Evolutionary conservation across 2,797 vertebrate genomes (phyloP), one percentile per base, ranked within the genome.

Genomic region (Cheirogaleus major): DNA sequence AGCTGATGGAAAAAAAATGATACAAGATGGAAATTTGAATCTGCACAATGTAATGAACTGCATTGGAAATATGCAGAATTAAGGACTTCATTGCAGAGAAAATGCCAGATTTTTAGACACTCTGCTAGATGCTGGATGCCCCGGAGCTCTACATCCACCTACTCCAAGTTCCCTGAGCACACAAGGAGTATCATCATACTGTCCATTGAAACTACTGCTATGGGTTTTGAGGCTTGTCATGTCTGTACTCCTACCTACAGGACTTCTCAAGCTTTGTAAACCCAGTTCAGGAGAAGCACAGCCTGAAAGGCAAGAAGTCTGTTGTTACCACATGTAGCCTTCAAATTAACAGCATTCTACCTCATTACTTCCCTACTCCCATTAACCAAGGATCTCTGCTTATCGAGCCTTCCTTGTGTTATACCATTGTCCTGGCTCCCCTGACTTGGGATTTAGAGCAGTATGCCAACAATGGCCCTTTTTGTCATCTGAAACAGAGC

Each of bases 221-320:
- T 99, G 97, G 99, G 99, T 35, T 98, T 99, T 70, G 99, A 99
- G 96, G 99, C 99, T 98, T 99, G 99, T 1, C 99, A 99, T 98
- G 99, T 99, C 80, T 99, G 98, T 97, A 98, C 15, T 5, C 38
- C 99, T 98, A 99, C 99, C 95, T 99, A 99, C 99, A 99, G 99
- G 98, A 99, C 99, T 99, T 99, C 99, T 99, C 98, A 99, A 99
- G 96, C 99, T 99, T 94, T 99, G 99, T 98, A 99, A 99, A 98
- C 27, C 70, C 48, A 6, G 78, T 97, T 75, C 99, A 99, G 32
- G 98, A 99, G 92, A 99, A 99, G 93, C 98, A 98, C 45, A 97
- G 97, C 96, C 57, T 98, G 81, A 99, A 99, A 98, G 99, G 98
- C 96, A 99, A 99, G 98, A 99, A 99, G 98, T 99, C 99, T 99